These are phyloP conservation scores for Ascidia mentula DNA, from an alignment of 23 tunicate genomes.

Conservation along the genomic window DNA sequence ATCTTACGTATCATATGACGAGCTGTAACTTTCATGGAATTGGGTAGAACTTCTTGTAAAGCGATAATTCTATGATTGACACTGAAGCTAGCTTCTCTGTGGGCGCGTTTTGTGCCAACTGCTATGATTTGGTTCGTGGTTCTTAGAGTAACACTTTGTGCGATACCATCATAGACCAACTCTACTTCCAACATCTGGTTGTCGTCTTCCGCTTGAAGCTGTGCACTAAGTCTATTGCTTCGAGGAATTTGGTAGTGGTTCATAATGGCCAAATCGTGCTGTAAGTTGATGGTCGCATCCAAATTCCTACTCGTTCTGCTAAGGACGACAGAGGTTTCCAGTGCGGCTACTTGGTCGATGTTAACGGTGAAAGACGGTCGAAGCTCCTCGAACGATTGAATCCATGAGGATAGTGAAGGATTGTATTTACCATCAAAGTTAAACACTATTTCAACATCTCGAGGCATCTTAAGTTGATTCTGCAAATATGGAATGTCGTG, in stretches of 20 bases:
- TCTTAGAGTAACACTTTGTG: neutral
- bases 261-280: neutral
- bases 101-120: slow-evolving; percentile 21
- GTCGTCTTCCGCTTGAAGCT: neutral
- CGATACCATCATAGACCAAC: neutral
- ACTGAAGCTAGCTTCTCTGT: slow-evolving; percentile 7
- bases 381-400: neutral
- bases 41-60: neutral
- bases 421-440: neutral
- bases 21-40: neutral
- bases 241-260: neutral
- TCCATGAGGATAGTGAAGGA: neutral
- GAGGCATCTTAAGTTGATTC: neutral
- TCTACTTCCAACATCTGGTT: slow-evolving; percentile 14
- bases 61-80: neutral
- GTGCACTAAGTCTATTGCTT: neutral
- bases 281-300: neutral
- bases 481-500: slow-evolving; percentile 4
- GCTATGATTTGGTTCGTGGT: slow-evolving; percentile 20
- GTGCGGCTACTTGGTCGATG: slow-evolving; percentile 1
- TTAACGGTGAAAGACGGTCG: slow-evolving; percentile 2
- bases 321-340: neutral
- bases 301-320: neutral
- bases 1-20: slow-evolving; percentile 12
- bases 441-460: slow-evolving; percentile 10